Percentiles rank a stretch among this genome's conserved stretches.
phyloP scores from a whole-genome alignment of 2,888 invertebrate species.

The Balanococcus diminutus region DNA sequence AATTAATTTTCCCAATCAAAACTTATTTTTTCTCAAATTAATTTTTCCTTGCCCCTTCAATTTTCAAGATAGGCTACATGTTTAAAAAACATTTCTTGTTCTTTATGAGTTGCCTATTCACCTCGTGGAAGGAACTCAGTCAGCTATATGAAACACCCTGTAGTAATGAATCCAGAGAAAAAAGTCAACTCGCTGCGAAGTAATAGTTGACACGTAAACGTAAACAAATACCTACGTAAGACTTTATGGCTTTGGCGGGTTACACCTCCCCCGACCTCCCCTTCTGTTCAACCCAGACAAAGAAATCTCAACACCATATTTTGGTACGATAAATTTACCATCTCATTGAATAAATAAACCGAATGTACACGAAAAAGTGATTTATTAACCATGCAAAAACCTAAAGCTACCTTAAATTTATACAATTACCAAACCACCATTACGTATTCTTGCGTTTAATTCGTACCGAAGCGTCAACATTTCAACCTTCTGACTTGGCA shows the following conservation, averaged over 20 bases:
- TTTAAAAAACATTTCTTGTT: too few relatives aligned
- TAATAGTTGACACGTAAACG: background rate
- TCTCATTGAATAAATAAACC: background rate
- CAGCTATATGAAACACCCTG: too few relatives aligned
- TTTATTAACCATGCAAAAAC: background rate
- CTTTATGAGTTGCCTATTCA: too few relatives aligned
- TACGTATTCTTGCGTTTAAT: background rate
- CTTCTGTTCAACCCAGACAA: background rate
- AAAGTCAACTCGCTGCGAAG: background rate
- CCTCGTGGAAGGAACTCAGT: too few relatives aligned
- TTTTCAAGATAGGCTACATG: too few relatives aligned
- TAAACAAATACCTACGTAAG: background rate
- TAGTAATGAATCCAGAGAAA: background rate
- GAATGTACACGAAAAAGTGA: background rate
- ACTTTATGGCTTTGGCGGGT: background rate
- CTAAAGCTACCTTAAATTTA: background rate
- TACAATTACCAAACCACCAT: background rate
- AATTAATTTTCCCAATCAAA: too few relatives aligned
- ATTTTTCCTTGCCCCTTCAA: too few relatives aligned
- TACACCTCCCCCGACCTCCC: background rate
- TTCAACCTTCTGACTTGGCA: background rate
- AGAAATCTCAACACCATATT: constrained; percentile 1
- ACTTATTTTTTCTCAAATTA: too few relatives aligned
- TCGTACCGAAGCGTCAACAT: background rate
- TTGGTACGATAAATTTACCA: background rate